A percentile compares a stretch with the other conserved stretches of the same genome.
These are phyloP conservation scores for Eolophus roseicapilla DNA, from an alignment of 2,113 vertebrate genomes.

Conservation along the genomic window DNA sequence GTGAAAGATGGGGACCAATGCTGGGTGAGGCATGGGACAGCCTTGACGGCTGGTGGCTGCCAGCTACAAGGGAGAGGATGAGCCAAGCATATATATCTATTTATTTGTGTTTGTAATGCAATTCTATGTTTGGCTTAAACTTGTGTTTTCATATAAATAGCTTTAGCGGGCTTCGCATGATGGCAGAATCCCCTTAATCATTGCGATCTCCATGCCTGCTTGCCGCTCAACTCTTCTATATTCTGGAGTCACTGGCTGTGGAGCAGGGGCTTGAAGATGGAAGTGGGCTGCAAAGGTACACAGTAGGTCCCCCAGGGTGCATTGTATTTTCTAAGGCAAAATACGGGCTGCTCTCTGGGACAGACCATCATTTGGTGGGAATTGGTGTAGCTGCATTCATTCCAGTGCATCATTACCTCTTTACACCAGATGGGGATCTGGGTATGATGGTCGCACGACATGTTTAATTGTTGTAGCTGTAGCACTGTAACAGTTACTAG, in stretches of 20 bases:
- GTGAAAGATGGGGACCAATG: background rate
- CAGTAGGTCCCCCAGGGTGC: background rate
- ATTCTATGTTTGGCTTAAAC: background rate
- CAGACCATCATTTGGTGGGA: accelerated
- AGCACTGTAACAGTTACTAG: background rate
- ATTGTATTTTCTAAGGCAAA: background rate
- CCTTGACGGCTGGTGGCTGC: background rate
- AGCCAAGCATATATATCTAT: background rate
- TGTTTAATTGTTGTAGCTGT: background rate
- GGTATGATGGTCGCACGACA: accelerated
- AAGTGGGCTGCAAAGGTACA: background rate
- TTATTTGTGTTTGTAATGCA: background rate
- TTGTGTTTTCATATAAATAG: background rate
- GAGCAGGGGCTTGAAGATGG: background rate
- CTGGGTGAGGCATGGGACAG: background rate
- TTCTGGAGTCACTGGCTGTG: background rate
- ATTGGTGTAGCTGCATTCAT: accelerated
- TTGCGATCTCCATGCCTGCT: background rate
- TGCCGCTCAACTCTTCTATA: background rate
- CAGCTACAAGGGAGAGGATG: background rate
- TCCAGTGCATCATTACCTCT: background rate
- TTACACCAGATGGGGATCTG: background rate
- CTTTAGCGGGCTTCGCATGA: background rate
- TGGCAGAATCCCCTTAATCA: background rate
- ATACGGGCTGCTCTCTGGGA: background rate